Base-by-base conservation (phyloP, 2,888 invertebrate species). In the Sarcophaga carnaria region DNA sequence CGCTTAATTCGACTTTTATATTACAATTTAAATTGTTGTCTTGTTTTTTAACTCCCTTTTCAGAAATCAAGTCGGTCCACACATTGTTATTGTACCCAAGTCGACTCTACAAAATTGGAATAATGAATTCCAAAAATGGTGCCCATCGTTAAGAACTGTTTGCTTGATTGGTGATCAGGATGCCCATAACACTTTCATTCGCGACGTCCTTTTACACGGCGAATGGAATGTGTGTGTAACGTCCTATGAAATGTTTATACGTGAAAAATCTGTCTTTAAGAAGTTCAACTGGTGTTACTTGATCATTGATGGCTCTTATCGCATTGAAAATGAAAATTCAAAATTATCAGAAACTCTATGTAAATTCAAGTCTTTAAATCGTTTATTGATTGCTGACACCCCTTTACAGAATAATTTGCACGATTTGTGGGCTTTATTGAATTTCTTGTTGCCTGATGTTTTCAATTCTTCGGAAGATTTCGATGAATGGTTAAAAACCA, bases 141-240 rank as follows among this genome's bases (percentile, higher is more conserved):
- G 98, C 93, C 99, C 99, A 0, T 95, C 97, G 0, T 90, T 99
- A 17, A 95, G 95, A 89, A 97, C 99, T 17, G 98, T 99, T 2
- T 98, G 98, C 92, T 95, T 99, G 8, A 99, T 99, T 22, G 22
- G 22, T 22, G 22, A 22, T 22, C 22, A 22, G 92, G 99, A 99
- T 88, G 98, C 98, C 91, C 97, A 97, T 25, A 25, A 25, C 3
- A 25, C 2, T 25, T 25, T 3, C 25, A 25, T 25, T 25, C 25
- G 25, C 91, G 98, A 99, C 90, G 96, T 96, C 0, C 94, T 97
- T 93, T 96, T 98, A 96, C 98, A 99, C 2, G 98, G 98, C 1
- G 98, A 99, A 90, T 99, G 99, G 98, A 99, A 99, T 93, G 99
- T 98, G 0, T 98, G 98, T 92, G 97, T 99, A n/a, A 99, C 99